Conservation (phyloP, 2,888 invertebrate species). For the Macrosoma leucophasiata region DNA sequence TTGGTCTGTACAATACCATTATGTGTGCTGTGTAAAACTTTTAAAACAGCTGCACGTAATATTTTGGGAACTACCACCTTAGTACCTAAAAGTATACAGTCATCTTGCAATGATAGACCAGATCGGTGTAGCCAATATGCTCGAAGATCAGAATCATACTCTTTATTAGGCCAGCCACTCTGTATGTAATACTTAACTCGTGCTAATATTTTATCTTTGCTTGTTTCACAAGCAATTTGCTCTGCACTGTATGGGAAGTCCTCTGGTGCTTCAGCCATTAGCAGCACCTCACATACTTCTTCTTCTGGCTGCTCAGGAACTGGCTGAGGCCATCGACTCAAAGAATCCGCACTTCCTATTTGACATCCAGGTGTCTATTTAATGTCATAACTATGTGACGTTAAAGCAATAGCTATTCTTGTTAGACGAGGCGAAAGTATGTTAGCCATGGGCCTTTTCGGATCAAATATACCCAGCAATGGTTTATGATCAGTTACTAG, state of each 20-base stretch:
- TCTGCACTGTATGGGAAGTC: too few relatives aligned
- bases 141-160: too few relatives aligned
- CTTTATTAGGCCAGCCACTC: too few relatives aligned
- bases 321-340: constrained; percentile 16
- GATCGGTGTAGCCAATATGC: too few relatives aligned
- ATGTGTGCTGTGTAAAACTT: constrained; percentile 16
- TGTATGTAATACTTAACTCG: too few relatives aligned
- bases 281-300: too few relatives aligned
- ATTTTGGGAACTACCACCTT: constrained; percentile 15
- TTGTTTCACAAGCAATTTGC: too few relatives aligned
- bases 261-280: too few relatives aligned
- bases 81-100: constrained; percentile 16
- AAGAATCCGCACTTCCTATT: constrained; percentile 18
- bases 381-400: constrained; percentile 11
- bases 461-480: constrained; percentile 10
- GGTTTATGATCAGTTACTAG: constrained; percentile 18
- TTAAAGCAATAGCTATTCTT: constrained; percentile 17
- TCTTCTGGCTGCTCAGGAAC: neutral
- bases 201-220: too few relatives aligned
- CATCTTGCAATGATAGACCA: constrained; percentile 8
- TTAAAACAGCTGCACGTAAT: constrained; percentile 8
- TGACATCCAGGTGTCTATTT: constrained; percentile 13
- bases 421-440: constrained; percentile 18
- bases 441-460: constrained; percentile 18
- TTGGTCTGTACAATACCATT: constrained; percentile 20